A percentile compares a stretch with the other conserved stretches of the same genome.
phyloP scores from a whole-genome alignment of 2,888 invertebrate genomes.

The Corythucha ciliata region DNA sequence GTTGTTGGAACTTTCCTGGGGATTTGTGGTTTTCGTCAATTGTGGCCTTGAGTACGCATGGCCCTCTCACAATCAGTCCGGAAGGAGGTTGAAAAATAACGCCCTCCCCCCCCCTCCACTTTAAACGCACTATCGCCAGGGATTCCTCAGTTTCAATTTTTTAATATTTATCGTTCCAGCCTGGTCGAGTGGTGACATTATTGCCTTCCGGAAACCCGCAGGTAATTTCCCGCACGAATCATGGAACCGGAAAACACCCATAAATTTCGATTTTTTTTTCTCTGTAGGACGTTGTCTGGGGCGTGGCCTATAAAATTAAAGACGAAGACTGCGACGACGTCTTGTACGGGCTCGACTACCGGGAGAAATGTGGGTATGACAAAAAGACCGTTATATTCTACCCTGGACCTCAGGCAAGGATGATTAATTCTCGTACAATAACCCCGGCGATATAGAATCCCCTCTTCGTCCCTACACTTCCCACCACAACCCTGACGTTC shows the following conservation, averaged over 20 bases:
- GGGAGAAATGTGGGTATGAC: constrained; percentile 89
- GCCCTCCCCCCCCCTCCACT: too few species aligned
- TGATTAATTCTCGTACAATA: too few species aligned
- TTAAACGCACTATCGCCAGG: too few species aligned
- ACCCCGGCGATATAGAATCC: constrained; percentile 4
- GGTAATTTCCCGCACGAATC: constrained; percentile 38
- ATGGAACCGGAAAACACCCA: neutral
- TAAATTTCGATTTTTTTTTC: neutral
- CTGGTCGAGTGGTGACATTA: constrained; percentile 83
- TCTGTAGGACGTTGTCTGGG: constrained; percentile 65
- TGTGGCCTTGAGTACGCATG: too few species aligned
- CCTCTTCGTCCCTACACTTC: neutral
- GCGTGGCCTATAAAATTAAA: constrained; percentile 81
- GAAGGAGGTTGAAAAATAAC: too few species aligned
- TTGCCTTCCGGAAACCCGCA: constrained; percentile 51
- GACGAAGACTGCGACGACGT: constrained; percentile 58
- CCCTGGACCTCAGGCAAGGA: constrained; percentile 43
- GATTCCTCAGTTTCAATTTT: constrained; percentile 3
- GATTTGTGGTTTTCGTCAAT: too few species aligned
- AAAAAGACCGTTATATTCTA: constrained; percentile 62
- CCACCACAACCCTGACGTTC: neutral
- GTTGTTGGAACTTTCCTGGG: too few species aligned
- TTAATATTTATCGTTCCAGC: constrained; percentile 46
- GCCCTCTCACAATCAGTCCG: too few species aligned
- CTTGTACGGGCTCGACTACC: constrained; percentile 69